A percentile compares a stretch with the other conserved stretches of the same genome.
Evolutionary conservation across 2,888 invertebrate genomes (phyloP).

Genomic region (Artemia sinica): DNA sequence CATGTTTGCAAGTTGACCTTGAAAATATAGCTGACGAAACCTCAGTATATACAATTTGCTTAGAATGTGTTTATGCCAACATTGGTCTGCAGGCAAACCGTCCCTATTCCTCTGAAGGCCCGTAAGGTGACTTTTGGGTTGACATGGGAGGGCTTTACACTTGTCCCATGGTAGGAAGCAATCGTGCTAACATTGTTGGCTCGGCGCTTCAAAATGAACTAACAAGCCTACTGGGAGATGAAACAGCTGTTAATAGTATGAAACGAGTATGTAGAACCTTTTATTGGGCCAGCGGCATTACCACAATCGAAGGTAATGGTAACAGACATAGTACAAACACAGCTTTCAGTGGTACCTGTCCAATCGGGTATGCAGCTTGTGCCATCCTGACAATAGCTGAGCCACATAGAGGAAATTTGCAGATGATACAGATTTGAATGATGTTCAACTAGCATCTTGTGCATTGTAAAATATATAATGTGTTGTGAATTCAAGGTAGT

Average conservation of each 20-base stretch:
- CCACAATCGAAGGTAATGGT: background rate
- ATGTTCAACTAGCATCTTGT: constrained; percentile 1
- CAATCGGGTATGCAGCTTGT: background rate
- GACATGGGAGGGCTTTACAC: background rate
- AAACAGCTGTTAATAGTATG: constrained; percentile 5
- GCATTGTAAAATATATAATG: background rate
- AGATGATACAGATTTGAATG: background rate
- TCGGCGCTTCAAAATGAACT: background rate
- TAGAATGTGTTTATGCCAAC: background rate
- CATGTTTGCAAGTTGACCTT: background rate
- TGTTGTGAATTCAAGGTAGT: too few relatives aligned
- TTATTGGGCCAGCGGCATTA: background rate
- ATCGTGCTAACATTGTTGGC: background rate
- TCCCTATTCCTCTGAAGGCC: background rate
- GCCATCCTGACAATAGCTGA: background rate
- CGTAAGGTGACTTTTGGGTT: background rate
- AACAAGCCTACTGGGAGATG: background rate
- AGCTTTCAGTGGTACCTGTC: constrained; percentile 1
- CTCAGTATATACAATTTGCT: background rate
- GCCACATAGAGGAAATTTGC: background rate
- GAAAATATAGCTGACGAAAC: background rate
- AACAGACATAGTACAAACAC: background rate
- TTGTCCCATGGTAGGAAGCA: background rate
- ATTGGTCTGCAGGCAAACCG: constrained; percentile 1
- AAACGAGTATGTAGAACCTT: background rate